Percentiles rank a stretch among this genome's conserved stretches.
Conservation (phyloP, 2,797 vertebrate species). For the Anas flavirostris region DNA sequence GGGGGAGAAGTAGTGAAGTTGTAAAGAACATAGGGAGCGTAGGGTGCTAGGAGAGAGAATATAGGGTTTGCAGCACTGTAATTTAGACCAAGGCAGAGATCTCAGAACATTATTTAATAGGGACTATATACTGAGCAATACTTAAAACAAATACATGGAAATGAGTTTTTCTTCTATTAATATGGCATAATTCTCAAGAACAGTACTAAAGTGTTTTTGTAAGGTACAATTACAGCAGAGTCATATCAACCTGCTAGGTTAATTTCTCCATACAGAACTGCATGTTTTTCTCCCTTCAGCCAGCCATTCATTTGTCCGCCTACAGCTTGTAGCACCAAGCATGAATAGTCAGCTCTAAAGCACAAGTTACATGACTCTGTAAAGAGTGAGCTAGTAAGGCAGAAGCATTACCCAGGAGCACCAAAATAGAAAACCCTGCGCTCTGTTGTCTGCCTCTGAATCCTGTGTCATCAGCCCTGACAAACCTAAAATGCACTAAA, state of each 20-base stretch:
- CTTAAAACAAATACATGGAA: constrained; percentile 64
- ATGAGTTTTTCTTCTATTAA: constrained; percentile 50
- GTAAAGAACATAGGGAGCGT: constrained; percentile 67
- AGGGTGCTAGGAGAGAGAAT: constrained; percentile 41
- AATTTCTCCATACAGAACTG: constrained; percentile 18
- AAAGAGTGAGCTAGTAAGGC: not conserved
- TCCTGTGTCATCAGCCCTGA: not conserved
- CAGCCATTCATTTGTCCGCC: constrained; percentile 64
- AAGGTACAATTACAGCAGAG: constrained; percentile 57
- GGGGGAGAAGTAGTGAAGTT: constrained; percentile 65
- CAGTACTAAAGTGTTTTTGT: constrained; percentile 11
- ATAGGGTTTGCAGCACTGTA: constrained; percentile 57
- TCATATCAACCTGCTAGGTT: constrained; percentile 43
- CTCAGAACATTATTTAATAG: constrained; percentile 25
- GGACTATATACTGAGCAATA: not conserved
- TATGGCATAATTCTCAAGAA: constrained; percentile 40
- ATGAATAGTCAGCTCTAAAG: not conserved
- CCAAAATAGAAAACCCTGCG: not conserved
- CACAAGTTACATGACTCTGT: not conserved
- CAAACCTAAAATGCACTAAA: not conserved
- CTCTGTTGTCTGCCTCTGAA: not conserved
- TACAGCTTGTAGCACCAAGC: constrained; percentile 43
- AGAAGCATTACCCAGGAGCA: not conserved
- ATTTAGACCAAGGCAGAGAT: constrained; percentile 60
- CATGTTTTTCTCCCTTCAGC: constrained; percentile 51